Conservation (phyloP, 2,113 vertebrate species). For the Scalopus aquaticus region DNA sequence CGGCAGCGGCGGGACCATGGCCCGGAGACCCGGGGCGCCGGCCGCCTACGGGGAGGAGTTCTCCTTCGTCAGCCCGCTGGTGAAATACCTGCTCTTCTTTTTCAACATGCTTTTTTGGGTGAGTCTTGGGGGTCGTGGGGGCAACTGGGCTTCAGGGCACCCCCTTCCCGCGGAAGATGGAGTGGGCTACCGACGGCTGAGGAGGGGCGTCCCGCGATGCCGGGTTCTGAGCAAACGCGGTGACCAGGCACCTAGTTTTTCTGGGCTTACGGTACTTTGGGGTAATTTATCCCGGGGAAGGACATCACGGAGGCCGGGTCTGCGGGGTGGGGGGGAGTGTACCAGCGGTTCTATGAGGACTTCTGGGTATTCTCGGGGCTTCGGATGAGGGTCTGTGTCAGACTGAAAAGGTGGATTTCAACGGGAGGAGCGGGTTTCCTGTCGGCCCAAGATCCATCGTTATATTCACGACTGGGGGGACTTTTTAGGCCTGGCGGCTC, state of each 20-base stretch:
- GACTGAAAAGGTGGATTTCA: neutral
- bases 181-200: neutral
- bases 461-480: slow-evolving; percentile 21
- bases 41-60: slow-evolving; percentile 84
- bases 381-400: neutral
- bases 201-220: neutral
- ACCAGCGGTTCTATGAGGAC: neutral
- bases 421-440: neutral
- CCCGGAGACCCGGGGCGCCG: slow-evolving; percentile 69
- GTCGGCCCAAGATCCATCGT: neutral
- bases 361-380: neutral
- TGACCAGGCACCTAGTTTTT: slow-evolving; percentile 48
- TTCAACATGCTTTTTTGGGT: slow-evolving; percentile 97
- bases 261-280: slow-evolving; percentile 51
- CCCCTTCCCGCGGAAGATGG: neutral
- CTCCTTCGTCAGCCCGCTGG: slow-evolving; percentile 90
- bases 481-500: slow-evolving; percentile 49
- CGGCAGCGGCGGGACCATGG: slow-evolving; percentile 81
- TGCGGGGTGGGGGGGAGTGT: neutral
- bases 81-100: slow-evolving; percentile 94
- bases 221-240: neutral
- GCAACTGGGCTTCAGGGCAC: neutral
- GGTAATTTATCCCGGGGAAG: slow-evolving; percentile 29
- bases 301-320: neutral
- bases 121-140: slow-evolving; percentile 79